Evolutionary conservation across 2,888 invertebrate genomes (phyloP).

Genomic region (Pemphredon lugubris): DNA sequence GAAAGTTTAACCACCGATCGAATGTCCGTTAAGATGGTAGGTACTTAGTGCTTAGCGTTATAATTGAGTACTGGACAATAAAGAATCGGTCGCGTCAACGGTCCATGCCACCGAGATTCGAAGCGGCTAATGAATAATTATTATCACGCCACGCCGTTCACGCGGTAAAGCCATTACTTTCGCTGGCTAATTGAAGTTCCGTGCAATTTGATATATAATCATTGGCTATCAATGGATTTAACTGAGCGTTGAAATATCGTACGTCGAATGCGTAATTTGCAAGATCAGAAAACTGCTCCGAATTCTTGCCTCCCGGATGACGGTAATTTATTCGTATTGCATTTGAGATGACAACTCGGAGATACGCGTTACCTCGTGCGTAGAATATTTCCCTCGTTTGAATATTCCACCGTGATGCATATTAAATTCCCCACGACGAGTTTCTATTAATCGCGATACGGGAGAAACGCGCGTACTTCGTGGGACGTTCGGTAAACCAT

Average conservation of each 20-base stretch:
- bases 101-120: constrained; percentile 12
- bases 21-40: constrained; percentile 31
- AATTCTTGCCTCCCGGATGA: not conserved
- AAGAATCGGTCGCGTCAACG: constrained; percentile 38
- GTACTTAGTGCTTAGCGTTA: constrained; percentile 17
- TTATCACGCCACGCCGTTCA: constrained; percentile 25
- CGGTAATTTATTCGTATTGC: not conserved
- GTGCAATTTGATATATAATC: constrained; percentile 25
- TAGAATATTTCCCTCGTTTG: not conserved
- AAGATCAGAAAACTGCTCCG: constrained; percentile 7
- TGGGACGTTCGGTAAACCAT: no score
- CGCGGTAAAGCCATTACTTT: constrained; percentile 19
- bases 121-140: constrained; percentile 49
- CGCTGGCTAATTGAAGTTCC: constrained; percentile 18
- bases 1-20: constrained; percentile 14
- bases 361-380: not conserved
- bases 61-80: constrained; percentile 43
- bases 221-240: constrained; percentile 11
- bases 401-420: no score
- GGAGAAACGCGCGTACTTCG: no score
- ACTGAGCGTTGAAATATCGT: constrained; percentile 18
- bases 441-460: no score
- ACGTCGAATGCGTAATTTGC: constrained; percentile 8
- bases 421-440: no score
- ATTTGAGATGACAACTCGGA: not conserved